Percentiles rank a stretch among this genome's conserved stretches.
Conservation (phyloP, 2,888 invertebrate genomes). For the Polydesmus complanatus region DNA sequence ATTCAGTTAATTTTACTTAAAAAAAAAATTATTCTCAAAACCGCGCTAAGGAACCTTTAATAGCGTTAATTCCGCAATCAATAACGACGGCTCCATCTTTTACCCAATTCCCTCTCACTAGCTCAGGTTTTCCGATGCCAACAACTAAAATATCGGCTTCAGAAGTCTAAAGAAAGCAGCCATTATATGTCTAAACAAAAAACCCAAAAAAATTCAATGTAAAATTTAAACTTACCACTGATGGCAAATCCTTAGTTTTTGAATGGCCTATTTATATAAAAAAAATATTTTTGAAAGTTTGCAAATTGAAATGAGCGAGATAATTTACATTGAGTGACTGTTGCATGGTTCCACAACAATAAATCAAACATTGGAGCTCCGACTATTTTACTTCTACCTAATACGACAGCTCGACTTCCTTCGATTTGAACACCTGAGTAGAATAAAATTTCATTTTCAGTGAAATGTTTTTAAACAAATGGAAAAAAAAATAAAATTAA, state of each 20-base stretch:
- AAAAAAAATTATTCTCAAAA: slow-evolving; percentile 15
- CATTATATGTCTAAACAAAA: not conserved
- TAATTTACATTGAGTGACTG: slow-evolving; percentile 91
- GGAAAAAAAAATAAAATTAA: not conserved
- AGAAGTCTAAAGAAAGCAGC: slow-evolving; percentile 41
- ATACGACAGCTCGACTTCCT: slow-evolving; percentile 77
- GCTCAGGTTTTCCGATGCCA: slow-evolving; percentile 75
- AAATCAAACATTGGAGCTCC: slow-evolving; percentile 90
- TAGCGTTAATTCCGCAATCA: slow-evolving; percentile 93
- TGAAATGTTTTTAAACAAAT: too few species aligned
- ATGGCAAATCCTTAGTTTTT: slow-evolving; percentile 65
- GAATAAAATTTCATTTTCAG: not conserved
- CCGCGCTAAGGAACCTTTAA: slow-evolving; percentile 60
- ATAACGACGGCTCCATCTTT: slow-evolving; percentile 97
- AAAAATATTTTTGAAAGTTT: too few species aligned
- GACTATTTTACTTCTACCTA: slow-evolving; percentile 95
- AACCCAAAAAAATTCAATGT: not conserved
- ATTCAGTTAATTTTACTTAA: not conserved
- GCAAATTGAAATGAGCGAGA: too few species aligned
- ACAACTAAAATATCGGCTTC: slow-evolving; percentile 93
- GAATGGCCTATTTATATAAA: too few species aligned
- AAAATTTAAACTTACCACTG: slow-evolving; percentile 42
- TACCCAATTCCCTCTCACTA: slow-evolving; percentile 90
- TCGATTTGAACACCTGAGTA: slow-evolving; percentile 50
- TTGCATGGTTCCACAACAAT: slow-evolving; percentile 91